phyloP scores from a whole-genome alignment of 2,797 vertebrate species.

The Carcharodon carcharias region DNA sequence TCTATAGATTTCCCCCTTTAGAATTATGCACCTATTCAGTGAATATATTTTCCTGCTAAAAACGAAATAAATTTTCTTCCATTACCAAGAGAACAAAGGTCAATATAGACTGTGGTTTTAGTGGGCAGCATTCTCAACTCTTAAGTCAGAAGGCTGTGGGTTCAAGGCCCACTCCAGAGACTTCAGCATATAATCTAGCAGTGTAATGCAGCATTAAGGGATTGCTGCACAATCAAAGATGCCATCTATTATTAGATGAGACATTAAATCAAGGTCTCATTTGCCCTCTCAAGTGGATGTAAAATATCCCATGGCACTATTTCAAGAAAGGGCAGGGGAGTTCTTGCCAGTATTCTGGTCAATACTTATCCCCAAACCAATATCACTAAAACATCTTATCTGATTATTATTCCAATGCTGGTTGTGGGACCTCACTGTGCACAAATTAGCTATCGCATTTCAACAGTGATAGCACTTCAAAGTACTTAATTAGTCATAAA shows the following conservation, averaged over 20 bases:
- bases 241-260: too few relatives aligned
- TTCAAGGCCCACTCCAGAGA: background rate
- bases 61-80: background rate
- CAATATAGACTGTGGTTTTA: background rate
- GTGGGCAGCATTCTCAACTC: background rate
- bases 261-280: background rate
- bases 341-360: background rate
- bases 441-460: background rate
- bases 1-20: background rate
- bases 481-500: background rate
- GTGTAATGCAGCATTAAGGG: background rate
- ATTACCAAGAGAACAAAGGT: background rate
- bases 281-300: background rate
- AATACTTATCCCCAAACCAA: background rate
- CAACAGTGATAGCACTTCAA: background rate
- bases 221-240: background rate
- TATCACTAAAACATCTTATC: background rate
- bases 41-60: background rate
- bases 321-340: background rate
- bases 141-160: background rate
- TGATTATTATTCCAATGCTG: background rate
- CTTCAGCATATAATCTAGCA: background rate
- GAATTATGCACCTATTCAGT: background rate
- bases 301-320: background rate
- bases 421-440: background rate